Evolutionary conservation across 2,888 invertebrate species (phyloP), one percentile per base, ranked within the genome.

Genomic region (Graphium colonna): DNA sequence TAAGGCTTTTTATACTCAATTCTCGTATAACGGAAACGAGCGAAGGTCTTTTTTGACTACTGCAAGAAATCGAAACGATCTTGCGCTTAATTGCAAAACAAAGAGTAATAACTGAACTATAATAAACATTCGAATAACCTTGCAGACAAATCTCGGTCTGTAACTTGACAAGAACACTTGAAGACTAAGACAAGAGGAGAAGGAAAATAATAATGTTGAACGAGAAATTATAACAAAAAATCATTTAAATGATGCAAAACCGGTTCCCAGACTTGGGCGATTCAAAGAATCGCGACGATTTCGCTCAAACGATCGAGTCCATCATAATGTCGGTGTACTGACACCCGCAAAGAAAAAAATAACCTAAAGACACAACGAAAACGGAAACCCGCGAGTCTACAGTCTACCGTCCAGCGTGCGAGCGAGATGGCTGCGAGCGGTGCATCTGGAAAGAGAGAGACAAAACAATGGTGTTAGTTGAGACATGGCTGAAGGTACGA

Each of bases 401-500:
- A 21, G 21, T 51, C 50, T 39, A 33, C 43, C 45, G 38, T 40
- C 52, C 51, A 56, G 63, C 57, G 66, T 55, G 60, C 45, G 70
- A 77, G 73, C 65, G 73, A 73, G 75, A 75, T 66, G 62, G 69
- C 70, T 56, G 65, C 65, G 56, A 63, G 59, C 68, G 65, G 66
- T 66, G 73, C 71, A 87, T 82, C 88, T 89, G 88, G 56, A 89
- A 88, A 83, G 81, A 87, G 65, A 87, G 85, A 88, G 83, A 88
- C 76, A 82, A 71, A 77, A 79, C 69, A 73, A 65, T 56, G 65
- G 69, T 71, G 79, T 84, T 82, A 85, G 73, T 82, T 58, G 68
- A 71, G 60, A 61, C 21, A 21, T 21, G 62, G 64, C 71, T 73
- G 64, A 67, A n/a, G 66, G 65, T 63, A 64, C 63, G 62, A 73